Conservation (phyloP, 1,140 invertebrate species). For the Antheraea pernyi region DNA sequence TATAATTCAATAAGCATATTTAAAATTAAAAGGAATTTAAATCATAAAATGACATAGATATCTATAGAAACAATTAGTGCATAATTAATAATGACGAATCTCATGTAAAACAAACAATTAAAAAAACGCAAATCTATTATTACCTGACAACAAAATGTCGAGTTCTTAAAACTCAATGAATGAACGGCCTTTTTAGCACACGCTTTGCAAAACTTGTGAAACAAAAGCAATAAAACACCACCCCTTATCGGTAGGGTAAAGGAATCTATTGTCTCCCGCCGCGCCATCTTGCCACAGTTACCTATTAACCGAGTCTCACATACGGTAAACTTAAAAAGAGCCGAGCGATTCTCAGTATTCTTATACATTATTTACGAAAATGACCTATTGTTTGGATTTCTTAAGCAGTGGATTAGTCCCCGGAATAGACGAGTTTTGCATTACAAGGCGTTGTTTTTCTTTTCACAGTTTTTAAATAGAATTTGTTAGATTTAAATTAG, state of each 20-base stretch:
- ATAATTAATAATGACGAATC: background rate
- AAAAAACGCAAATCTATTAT: no score
- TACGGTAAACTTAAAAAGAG: slow-evolving; percentile 42
- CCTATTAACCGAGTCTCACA: slow-evolving; percentile 40
- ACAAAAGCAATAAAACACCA: slow-evolving; percentile 10
- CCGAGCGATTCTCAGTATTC: slow-evolving; percentile 11
- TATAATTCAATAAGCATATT: no score
- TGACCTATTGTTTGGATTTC: background rate
- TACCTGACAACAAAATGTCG: background rate
- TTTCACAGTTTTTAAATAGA: background rate
- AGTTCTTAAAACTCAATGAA: slow-evolving; percentile 12
- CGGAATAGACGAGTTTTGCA: background rate
- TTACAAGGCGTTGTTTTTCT: background rate
- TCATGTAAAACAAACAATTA: background rate
- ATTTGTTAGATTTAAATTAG: no score
- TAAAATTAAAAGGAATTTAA: no score
- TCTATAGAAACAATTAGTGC: background rate
- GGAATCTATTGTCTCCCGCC: slow-evolving; percentile 32
- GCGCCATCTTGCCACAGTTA: slow-evolving; percentile 8
- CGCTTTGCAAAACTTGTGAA: background rate
- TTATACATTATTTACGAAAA: background rate
- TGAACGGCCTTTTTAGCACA: background rate
- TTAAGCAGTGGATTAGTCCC: background rate
- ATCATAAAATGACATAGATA: background rate
- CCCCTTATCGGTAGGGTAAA: slow-evolving; percentile 40